Base-by-base conservation (phyloP, 1,140 invertebrate genomes). In the Drosophila ananassae region DNA sequence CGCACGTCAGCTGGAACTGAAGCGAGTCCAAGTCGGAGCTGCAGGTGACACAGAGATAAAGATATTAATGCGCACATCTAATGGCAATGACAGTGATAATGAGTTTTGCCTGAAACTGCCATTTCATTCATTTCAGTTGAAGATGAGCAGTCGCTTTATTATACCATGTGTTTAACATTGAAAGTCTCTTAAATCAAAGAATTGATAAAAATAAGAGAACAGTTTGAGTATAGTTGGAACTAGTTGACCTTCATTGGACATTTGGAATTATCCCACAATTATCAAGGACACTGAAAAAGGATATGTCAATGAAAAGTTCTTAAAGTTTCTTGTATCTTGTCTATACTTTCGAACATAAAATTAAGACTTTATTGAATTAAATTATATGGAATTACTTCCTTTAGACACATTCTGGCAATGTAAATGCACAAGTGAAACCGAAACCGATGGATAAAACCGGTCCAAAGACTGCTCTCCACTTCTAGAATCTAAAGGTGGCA, bases 1-100 rank as follows among this genome's bases (percentile, higher is more conserved):
- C 94, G 68, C 96, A 93, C 5, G 95, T 95, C 75, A 97, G 92
- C 89, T 97, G 96, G 87, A 96, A 94, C 92, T 97, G 96, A 56
- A 96, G 93, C 3, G 95, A 95, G 66, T 96, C 95, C 57, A 95
- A 92, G 91, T 96, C 95, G 2, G 95, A 95, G 81, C 95, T 96
- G 92, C 76, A 61, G 37, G 44, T 47, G 32, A 41, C 52, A 72
- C n/a, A 69, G 12, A 30, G 37, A 56, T 39, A 59, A 32, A 72
- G 58, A 82, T 77, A 66, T 57, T 66, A 64, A 72, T 59, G 37
- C 25, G 46, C 47, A 46, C 44, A 10, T 32, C 50, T 71, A 77
- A 81, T 87, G 75, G 47, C 83, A 85, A 61, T 89, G 78, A 89
- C 75, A 85, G 80, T 87, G 82, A 87, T 73, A 73, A 73, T 73